Percentiles rank a stretch among this genome's conserved stretches.
These are phyloP conservation scores for Balanococcus diminutus DNA, from an alignment of 2,888 invertebrate species.

Conservation along the genomic window DNA sequence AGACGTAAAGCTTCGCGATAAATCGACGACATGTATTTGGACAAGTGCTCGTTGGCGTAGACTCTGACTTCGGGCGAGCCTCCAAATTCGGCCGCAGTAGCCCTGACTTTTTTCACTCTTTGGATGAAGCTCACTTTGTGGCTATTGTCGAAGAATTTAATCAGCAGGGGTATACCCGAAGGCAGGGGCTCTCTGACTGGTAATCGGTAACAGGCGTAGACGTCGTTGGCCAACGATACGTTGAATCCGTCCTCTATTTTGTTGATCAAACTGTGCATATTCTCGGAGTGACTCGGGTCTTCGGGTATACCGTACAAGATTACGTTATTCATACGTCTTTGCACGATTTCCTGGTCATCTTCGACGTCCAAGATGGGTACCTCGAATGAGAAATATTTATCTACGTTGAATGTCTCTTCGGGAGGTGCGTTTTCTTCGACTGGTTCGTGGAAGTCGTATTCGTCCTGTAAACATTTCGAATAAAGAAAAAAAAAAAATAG, in stretches of 20 bases:
- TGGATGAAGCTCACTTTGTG: background rate
- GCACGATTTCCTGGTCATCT: background rate
- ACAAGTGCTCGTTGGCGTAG: constrained; percentile 8
- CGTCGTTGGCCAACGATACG: background rate
- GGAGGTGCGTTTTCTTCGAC: background rate
- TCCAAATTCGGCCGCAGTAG: background rate
- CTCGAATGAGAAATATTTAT: background rate
- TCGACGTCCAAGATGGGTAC: constrained; percentile 11
- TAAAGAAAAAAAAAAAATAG: background rate
- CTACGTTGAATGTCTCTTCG: constrained; percentile 16
- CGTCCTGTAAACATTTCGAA: background rate
- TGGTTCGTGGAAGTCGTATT: background rate
- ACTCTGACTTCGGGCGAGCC: background rate
- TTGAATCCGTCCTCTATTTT: constrained; percentile 8
- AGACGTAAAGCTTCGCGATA: constrained; percentile 9
- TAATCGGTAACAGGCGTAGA: constrained; percentile 3
- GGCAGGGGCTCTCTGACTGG: background rate
- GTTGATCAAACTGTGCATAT: background rate
- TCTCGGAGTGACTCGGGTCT: background rate
- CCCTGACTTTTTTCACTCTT: background rate
- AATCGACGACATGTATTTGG: background rate
- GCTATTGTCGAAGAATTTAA: constrained; percentile 11
- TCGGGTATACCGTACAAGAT: background rate
- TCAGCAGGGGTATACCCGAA: background rate
- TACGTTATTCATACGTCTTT: constrained; percentile 4